Evolutionary conservation across 2,113 vertebrate genomes (phyloP).

Genomic region (Pao palembangensis): DNA sequence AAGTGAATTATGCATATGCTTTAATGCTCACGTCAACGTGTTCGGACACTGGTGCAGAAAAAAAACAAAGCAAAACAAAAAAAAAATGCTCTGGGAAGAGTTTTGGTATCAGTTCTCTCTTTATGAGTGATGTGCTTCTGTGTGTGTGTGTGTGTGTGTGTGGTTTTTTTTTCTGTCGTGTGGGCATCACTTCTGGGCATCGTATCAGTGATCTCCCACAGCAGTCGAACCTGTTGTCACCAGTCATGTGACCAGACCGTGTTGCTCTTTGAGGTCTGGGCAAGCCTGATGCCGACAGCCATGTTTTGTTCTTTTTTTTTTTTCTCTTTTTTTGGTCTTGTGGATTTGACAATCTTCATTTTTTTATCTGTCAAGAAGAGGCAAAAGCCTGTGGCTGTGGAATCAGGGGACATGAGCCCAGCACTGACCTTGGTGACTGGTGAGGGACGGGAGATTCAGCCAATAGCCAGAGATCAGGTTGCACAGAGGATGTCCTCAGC

Average conservation of each 20-base stretch:
- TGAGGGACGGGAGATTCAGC: slow-evolving; percentile 55
- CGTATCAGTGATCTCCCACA: too few species aligned
- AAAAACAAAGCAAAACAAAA: slow-evolving; percentile 25
- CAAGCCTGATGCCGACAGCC: slow-evolving; percentile 46
- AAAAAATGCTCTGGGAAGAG: slow-evolving; percentile 45
- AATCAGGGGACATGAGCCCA: slow-evolving; percentile 58
- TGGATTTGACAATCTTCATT: slow-evolving; percentile 51
- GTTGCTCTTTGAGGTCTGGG: slow-evolving; percentile 28
- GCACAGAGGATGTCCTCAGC: slow-evolving; percentile 56
- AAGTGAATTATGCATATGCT: slow-evolving; percentile 63
- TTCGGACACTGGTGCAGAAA: slow-evolving; percentile 58
- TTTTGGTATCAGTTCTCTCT: slow-evolving; percentile 47
- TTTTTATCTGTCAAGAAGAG: slow-evolving; percentile 45
- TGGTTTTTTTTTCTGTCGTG: too few species aligned
- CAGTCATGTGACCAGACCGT: slow-evolving; percentile 20
- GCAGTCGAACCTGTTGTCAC: slow-evolving; percentile 4
- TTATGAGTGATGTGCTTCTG: slow-evolving; percentile 44
- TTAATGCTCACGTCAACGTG: slow-evolving; percentile 56
- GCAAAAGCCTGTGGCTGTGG: slow-evolving; percentile 53
- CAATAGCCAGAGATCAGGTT: slow-evolving; percentile 68
- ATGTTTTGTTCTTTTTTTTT: slow-evolving; percentile 32
- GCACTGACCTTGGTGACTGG: slow-evolving; percentile 63
- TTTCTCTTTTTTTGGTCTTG: slow-evolving; percentile 18
- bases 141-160: slow-evolving; percentile 31
- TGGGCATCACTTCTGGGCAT: background rate